These are phyloP conservation scores for Tilapia sparmanii DNA, from an alignment of 2,113 vertebrate genomes.

Conservation along the genomic window DNA sequence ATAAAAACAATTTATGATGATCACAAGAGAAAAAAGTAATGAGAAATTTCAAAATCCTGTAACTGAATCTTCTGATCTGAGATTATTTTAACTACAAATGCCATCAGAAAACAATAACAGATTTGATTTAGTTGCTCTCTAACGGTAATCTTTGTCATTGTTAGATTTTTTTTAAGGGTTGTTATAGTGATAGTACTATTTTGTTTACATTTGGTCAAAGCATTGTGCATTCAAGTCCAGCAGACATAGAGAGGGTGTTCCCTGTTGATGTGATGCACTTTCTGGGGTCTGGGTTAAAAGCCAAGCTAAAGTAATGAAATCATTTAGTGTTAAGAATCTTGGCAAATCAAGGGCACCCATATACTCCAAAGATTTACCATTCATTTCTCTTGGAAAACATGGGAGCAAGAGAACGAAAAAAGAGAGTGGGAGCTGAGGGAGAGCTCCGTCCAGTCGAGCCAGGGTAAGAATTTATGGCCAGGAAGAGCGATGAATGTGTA, in stretches of 20 bases:
- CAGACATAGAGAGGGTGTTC: slow-evolving; percentile 12
- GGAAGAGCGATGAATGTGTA: slow-evolving; percentile 71
- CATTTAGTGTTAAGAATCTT: slow-evolving; percentile 45
- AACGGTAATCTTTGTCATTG: not conserved
- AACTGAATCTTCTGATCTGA: not conserved
- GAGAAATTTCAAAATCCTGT: not conserved
- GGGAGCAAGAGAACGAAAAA: slow-evolving; percentile 3
- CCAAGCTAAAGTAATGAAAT: slow-evolving; percentile 53
- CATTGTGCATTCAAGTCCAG: not conserved
- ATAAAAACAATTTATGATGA: not conserved
- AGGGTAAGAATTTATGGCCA: slow-evolving; percentile 69
- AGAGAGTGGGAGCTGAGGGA: slow-evolving; percentile 53
- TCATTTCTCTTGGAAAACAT: slow-evolving; percentile 43
- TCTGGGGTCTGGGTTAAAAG: slow-evolving; percentile 3
- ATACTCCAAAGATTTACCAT: slow-evolving; percentile 41
- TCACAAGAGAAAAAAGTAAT: not conserved
- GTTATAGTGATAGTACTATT: not conserved
- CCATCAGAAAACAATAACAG: not conserved
- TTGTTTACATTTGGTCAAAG: slow-evolving; percentile 9
- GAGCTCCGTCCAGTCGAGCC: slow-evolving; percentile 52
- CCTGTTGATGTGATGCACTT: slow-evolving; percentile 11
- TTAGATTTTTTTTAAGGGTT: not conserved
- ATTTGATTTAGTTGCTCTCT: not conserved
- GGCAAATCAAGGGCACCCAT: slow-evolving; percentile 32
- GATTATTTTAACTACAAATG: not conserved